These are phyloP conservation scores for Sinocyclocheilus rhinocerous DNA, from an alignment of 2,113 vertebrate species.

Conservation along the genomic window DNA sequence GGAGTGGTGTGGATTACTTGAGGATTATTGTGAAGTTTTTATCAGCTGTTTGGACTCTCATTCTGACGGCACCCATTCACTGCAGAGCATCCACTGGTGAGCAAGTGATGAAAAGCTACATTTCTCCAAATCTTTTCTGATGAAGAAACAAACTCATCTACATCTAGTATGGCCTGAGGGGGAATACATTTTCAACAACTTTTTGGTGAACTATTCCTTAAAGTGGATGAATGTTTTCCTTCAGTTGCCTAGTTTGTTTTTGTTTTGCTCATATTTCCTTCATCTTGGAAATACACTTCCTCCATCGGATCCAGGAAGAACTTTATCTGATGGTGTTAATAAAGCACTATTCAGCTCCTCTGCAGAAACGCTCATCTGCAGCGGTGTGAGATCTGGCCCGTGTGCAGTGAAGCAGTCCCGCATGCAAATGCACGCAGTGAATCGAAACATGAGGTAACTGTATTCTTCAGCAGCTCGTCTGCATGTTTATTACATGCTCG, in stretches of 20 bases:
- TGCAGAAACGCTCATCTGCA: not conserved
- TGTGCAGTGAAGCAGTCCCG: not conserved
- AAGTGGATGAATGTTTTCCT: not conserved
- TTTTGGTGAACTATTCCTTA: not conserved
- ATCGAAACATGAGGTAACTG: slow-evolving; percentile 41
- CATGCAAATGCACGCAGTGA: slow-evolving; percentile 46
- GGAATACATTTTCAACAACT: not conserved
- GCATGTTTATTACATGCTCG: slow-evolving; percentile 50
- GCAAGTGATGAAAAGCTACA: no score
- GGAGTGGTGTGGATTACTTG: no score
- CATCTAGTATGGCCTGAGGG: not conserved
- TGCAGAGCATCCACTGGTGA: no score
- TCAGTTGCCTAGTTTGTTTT: slow-evolving; percentile 8
- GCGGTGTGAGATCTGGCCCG: not conserved
- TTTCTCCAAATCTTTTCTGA: no score
- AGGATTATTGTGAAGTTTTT: no score
- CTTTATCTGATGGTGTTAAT: slow-evolving; percentile 51
- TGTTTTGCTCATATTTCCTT: slow-evolving; percentile 49
- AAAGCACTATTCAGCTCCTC: slow-evolving; percentile 40
- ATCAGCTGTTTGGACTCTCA: no score
- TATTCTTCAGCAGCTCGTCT: slow-evolving; percentile 52
- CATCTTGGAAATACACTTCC: slow-evolving; percentile 53
- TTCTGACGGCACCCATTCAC: no score
- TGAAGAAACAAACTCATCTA: no score
- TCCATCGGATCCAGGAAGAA: slow-evolving; percentile 42